Conservation (phyloP, 2,888 invertebrate genomes). For the Drosophila rubida region DNA sequence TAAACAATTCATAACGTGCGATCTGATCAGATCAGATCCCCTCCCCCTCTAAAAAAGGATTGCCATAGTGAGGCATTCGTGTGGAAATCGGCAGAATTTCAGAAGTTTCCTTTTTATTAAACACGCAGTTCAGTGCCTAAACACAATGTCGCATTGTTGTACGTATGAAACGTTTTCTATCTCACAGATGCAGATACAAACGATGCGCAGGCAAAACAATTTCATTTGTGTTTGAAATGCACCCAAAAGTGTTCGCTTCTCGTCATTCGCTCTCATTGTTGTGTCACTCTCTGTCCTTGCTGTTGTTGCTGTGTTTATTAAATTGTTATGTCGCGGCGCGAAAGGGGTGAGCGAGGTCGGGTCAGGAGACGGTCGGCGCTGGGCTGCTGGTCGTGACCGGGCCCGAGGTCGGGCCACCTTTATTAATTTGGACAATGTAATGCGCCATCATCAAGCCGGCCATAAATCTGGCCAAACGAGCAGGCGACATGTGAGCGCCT, state of each 20-base stretch:
- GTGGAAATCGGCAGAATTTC: constrained; percentile 71
- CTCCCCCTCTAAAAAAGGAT: constrained; percentile 24
- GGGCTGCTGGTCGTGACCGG: constrained; percentile 7
- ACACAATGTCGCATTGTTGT: constrained; percentile 44
- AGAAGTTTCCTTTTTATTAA: constrained; percentile 61
- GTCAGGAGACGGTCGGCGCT: constrained; percentile 19
- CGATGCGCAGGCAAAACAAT: constrained; percentile 53
- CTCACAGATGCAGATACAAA: constrained; percentile 29
- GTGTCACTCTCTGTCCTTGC: neutral
- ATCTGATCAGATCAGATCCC: constrained; percentile 17
- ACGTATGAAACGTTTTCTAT: constrained; percentile 42
- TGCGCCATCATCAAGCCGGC: constrained; percentile 62
- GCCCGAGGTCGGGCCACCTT: constrained; percentile 53
- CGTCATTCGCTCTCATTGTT: constrained; percentile 36
- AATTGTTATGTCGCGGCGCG: constrained; percentile 55
- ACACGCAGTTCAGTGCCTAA: constrained; percentile 52
- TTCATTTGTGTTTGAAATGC: constrained; percentile 63
- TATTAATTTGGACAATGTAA: constrained; percentile 75
- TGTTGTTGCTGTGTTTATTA: constrained; percentile 66
- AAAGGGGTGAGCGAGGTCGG: constrained; percentile 59
- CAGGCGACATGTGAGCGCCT: constrained; percentile 39
- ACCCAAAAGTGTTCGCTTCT: constrained; percentile 53
- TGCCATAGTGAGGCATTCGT: constrained; percentile 53
- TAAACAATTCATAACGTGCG: constrained; percentile 32
- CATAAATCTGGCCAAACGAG: constrained; percentile 65